A percentile compares a stretch with the other conserved stretches of the same genome.
phyloP scores from a whole-genome alignment of 2,888 invertebrate species.

The Caenorhabditis japonica region DNA sequence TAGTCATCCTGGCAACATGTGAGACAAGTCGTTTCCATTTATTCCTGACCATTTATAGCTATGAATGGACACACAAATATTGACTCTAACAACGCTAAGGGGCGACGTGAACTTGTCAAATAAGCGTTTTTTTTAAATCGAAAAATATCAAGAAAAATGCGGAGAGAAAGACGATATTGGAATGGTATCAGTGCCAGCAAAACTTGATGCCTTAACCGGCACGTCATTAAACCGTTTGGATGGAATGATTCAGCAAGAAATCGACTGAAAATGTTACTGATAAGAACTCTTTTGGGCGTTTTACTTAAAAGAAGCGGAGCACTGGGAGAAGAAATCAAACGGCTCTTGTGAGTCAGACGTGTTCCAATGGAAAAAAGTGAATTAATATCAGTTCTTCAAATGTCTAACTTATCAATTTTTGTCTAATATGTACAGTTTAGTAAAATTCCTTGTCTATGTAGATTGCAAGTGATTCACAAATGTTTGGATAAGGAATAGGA shows the following conservation, averaged over 20 bases:
- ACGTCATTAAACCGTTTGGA: constrained; percentile 28
- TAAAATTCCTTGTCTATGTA: too few species aligned
- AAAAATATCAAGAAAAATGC: neutral
- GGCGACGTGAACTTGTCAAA: constrained; percentile 40
- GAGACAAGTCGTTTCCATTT: constrained; percentile 16
- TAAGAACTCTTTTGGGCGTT: constrained; percentile 31
- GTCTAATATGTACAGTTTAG: too few species aligned
- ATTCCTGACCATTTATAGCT: constrained; percentile 42
- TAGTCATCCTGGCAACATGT: constrained; percentile 26
- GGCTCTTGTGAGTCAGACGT: too few species aligned
- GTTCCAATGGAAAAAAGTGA: too few species aligned
- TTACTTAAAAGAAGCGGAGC: neutral
- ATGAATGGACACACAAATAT: constrained; percentile 48
- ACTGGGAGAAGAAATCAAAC: neutral
- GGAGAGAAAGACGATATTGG: constrained; percentile 1
- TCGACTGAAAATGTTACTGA: constrained; percentile 20
- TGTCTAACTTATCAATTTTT: too few species aligned
- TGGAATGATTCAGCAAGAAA: constrained; percentile 35
- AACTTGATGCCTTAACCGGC: neutral
- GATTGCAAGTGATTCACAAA: too few species aligned
- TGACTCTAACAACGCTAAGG: constrained; percentile 19
- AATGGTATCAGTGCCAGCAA: constrained; percentile 37
- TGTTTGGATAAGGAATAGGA: too few species aligned
- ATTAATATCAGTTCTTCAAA: too few species aligned
- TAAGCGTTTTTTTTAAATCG: constrained; percentile 23